Evolutionary conservation across 2,113 vertebrate species (phyloP).

Genomic region (Indicator indicator): DNA sequence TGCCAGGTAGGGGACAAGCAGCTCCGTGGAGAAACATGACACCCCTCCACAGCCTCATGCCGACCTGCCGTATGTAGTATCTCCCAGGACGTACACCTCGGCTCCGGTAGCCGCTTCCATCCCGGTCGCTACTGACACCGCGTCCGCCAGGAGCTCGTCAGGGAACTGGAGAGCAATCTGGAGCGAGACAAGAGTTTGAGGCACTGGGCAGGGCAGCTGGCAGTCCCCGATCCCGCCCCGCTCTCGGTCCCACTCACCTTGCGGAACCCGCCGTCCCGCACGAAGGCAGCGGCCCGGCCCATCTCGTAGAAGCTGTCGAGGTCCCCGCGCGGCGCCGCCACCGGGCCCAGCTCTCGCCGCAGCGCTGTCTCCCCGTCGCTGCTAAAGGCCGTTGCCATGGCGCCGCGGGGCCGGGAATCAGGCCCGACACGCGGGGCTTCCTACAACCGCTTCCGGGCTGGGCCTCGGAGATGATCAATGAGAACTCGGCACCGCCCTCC

Average conservation of each 20-base stretch:
- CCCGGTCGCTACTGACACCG: slow-evolving; percentile 75
- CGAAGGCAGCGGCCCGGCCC: slow-evolving; percentile 59
- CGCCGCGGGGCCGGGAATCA: too few relatives aligned
- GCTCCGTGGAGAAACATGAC: background rate
- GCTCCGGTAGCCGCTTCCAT: slow-evolving; percentile 79
- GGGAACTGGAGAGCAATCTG: slow-evolving; percentile 97
- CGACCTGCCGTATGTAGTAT: slow-evolving; percentile 94
- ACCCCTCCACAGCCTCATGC: background rate
- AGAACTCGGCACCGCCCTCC: background rate
- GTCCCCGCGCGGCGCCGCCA: background rate
- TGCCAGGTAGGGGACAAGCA: background rate
- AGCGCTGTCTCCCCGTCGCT: slow-evolving; percentile 69
- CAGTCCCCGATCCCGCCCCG: background rate
- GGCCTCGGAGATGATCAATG: background rate
- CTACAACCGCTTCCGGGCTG: background rate
- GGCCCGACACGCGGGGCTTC: background rate
- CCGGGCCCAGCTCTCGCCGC: slow-evolving; percentile 19
- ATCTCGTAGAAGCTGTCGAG: slow-evolving; percentile 76
- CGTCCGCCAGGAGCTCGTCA: slow-evolving; percentile 86
- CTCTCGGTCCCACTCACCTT: background rate
- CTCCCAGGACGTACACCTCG: slow-evolving; percentile 87
- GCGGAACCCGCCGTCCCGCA: slow-evolving; percentile 46
- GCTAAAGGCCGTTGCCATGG: slow-evolving; percentile 77
- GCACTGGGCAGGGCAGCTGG: background rate
- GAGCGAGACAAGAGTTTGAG: background rate